Evolutionary conservation across 2,113 vertebrate species (phyloP).

Genomic region (Xiphophorus maculatus): DNA sequence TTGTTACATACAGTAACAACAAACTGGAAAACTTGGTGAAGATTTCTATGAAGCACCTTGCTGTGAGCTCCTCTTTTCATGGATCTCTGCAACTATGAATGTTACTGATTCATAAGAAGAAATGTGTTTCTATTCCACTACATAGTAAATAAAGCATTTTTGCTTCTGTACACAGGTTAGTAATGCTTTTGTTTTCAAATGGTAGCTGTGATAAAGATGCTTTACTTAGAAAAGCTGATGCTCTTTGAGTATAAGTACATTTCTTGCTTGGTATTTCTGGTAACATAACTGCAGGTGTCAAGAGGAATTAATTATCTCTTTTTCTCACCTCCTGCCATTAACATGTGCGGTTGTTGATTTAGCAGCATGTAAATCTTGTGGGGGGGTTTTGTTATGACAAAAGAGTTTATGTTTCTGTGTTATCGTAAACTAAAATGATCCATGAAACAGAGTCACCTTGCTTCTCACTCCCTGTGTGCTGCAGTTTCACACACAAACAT

Average conservation of each 20-base stretch:
- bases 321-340: background rate
- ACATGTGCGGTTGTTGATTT: background rate
- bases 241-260: background rate
- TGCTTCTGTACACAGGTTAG: background rate
- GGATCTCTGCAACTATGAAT: background rate
- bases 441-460: background rate
- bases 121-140: background rate
- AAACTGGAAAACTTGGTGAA: background rate
- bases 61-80: background rate
- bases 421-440: background rate
- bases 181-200: background rate
- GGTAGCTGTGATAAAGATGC: background rate
- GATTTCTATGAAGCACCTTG: background rate
- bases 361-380: background rate
- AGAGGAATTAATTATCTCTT: no score
- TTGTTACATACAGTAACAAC: background rate
- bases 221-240: background rate
- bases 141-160: background rate
- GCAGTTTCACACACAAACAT: background rate
- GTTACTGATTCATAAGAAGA: background rate
- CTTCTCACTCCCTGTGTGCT: background rate
- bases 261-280: background rate
- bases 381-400: background rate
- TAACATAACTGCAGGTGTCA: no score
- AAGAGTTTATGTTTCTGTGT: background rate